Base-by-base conservation (phyloP, 2,113 vertebrate genomes). In the Festucalex cinctus region DNA sequence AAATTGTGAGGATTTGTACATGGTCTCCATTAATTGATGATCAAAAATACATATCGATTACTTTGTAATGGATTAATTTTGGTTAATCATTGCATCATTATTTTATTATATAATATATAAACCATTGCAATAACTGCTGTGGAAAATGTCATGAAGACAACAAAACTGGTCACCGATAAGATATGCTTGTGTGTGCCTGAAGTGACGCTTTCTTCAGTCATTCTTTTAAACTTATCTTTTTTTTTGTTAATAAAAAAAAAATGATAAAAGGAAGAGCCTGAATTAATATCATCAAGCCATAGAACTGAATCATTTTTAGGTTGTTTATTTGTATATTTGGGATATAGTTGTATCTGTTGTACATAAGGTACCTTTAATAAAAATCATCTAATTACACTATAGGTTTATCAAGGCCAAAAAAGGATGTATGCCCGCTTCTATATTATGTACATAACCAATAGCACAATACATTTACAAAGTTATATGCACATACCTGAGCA, bases 401-500 rank as follows among this genome's bases (percentile, higher is more conserved):
- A 90, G 82, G 77, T 84, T 84, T 39, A 83, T 86, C 81, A 78
- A 83, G 82, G 85, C 83, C 81, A 78, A 78, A 82, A 79, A 78
- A 85, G 83, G 73, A 87, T 85, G 80, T 87, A 88, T 78, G 77
- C 58, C 84, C 73, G 79, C 77, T 77, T 79, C 76, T 83, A 81
- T 80, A 62, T 59, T 60, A 85, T 88, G 82, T 90, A 87, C 88
- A 90, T 68, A 75, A 85, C 78, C 81, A 88, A 85, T 89, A 85
- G 84, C 87, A 91, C 85, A 86, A 71, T 81, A 91, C 88, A 89
- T 90, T 90, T 87, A 89, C 89, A 91, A 88, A 78, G 79, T 89
- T 91, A 88, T 92, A 90, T 91, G 88, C 86, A 92, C 90, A 90
- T 92, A 92, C 92, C 92, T 93, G 92, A 93, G 92, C 90, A 86